A percentile compares a stretch with the other conserved stretches of the same genome.
These are phyloP conservation scores for Sesamia nonagrioides DNA, from an alignment of 1,140 invertebrate species.

Conservation along the genomic window DNA sequence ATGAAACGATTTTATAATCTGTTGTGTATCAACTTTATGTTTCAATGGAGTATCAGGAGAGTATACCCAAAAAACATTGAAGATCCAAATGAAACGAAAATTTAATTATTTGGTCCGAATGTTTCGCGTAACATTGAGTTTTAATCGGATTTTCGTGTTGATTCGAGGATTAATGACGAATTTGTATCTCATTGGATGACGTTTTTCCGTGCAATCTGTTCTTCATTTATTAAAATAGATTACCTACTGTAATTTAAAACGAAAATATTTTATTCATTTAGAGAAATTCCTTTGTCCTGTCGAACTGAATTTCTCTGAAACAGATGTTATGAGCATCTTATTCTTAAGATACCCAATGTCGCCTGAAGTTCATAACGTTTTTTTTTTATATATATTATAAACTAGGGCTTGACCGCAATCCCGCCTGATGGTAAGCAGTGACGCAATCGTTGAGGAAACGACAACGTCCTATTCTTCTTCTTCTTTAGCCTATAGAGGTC, in stretches of 20 bases:
- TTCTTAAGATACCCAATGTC: not conserved
- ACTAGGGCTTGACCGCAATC: no score
- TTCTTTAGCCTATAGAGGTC: no score
- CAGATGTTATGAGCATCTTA: not conserved
- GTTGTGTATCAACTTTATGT: no score
- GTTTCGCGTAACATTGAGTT: constrained; percentile 15
- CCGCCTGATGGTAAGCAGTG: no score
- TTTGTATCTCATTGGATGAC: constrained; percentile 21
- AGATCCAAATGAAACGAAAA: constrained; percentile 12
- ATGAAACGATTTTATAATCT: no score
- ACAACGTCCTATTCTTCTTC: no score
- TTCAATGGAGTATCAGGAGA: no score
- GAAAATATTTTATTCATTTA: no score
- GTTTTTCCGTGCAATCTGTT: not conserved
- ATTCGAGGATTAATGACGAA: constrained; percentile 33
- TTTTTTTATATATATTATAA: no score
- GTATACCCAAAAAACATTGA: not conserved
- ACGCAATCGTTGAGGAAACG: no score
- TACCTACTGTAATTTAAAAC: constrained; percentile 15
- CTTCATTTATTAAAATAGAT: constrained; percentile 5
- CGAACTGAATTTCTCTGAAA: not conserved
- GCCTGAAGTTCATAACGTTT: no score
- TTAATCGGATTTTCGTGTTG: constrained; percentile 40
- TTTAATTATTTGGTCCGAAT: constrained; percentile 20
- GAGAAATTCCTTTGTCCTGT: not conserved